These are phyloP conservation scores for Adrianichthys oophorus DNA, from an alignment of 2,797 vertebrate species.

Conservation along the genomic window DNA sequence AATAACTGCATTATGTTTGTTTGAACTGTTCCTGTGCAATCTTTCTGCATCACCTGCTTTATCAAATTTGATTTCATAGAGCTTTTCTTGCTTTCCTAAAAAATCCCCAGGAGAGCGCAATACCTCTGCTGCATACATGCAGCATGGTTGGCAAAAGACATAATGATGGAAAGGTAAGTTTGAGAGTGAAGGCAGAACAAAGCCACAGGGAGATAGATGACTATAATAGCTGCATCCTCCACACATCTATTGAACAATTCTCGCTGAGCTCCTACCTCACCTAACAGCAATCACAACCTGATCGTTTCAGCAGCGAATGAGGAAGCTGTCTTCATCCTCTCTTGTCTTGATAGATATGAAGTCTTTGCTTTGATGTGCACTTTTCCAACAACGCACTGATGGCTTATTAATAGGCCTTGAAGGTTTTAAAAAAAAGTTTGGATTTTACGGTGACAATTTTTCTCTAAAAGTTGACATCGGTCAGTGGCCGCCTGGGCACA, in stretches of 20 bases:
- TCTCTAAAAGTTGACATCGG: too few species aligned
- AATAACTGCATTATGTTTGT: conserved; percentile 15
- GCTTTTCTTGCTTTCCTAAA: conserved; percentile 22
- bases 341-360: conserved; percentile 4
- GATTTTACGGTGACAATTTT: too few species aligned
- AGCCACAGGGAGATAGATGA: conserved; percentile 64
- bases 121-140: conserved; percentile 24
- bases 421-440: too few species aligned
- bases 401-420: too few species aligned
- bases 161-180: conserved; percentile 60
- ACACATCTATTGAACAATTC: conserved; percentile 61
- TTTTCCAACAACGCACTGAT: neutral
- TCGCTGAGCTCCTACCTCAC: conserved; percentile 49
- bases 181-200: conserved; percentile 61
- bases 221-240: conserved; percentile 68
- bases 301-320: conserved; percentile 31
- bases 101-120: conserved; percentile 12
- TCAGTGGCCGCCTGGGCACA: too few species aligned
- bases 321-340: conserved; percentile 6
- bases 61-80: conserved; percentile 18
- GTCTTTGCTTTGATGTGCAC: neutral
- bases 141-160: conserved; percentile 34
- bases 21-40: conserved; percentile 7
- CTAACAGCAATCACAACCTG: conserved; percentile 12
- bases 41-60: conserved; percentile 11